Evolutionary conservation across 2,888 invertebrate species (phyloP), one percentile per base, ranked within the genome.

Genomic region (Cheilosia pagana): DNA sequence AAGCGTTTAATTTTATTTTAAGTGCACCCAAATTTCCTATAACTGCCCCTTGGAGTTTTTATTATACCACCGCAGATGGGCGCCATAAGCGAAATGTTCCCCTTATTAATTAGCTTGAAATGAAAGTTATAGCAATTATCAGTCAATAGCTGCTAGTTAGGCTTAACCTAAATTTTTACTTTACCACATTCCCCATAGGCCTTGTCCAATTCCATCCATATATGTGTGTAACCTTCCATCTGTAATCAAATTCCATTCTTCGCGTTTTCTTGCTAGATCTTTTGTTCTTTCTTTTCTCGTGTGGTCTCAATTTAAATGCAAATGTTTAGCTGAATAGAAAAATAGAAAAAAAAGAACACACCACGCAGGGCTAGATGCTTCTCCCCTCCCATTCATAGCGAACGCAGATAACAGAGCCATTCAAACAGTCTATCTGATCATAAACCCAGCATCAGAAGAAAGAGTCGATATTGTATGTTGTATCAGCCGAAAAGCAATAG

Each of bases 261-360:
- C 39, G 16, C 59, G 50, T 59, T 23, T 31, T 12, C 23, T 21
- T 60, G 23, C 41, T 62, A 1, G 25, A 21, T 53, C 1, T 43
- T 12, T 67, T 53, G 25, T 74, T 52, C 23, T 55, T 41, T 45
- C 19, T 77, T 81, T 76, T 55, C 60, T 77, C 74, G 83, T 83
- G 79, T 83, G 83, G 83, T 83, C 79, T 78, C 79, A 83, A 83
- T 83, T 70, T 75, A 83, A 83, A 83, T 83, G 83, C 79, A 79
- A 83, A 79, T 83, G 74, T 43, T 14, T 52, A 72, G 35, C 25
- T 39, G 57, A 43, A 60, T 53, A 45, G 45, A 45, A 67, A 14
- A 45, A 16, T 7, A 10, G 1, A 2, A 45, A 2, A 45, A 8
- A 45, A 16, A 3, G 7, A 45, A 16, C n/a, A 19, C 6, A n/a